Conservation (phyloP, 2,113 vertebrate species). For the Bubo bubo region DNA sequence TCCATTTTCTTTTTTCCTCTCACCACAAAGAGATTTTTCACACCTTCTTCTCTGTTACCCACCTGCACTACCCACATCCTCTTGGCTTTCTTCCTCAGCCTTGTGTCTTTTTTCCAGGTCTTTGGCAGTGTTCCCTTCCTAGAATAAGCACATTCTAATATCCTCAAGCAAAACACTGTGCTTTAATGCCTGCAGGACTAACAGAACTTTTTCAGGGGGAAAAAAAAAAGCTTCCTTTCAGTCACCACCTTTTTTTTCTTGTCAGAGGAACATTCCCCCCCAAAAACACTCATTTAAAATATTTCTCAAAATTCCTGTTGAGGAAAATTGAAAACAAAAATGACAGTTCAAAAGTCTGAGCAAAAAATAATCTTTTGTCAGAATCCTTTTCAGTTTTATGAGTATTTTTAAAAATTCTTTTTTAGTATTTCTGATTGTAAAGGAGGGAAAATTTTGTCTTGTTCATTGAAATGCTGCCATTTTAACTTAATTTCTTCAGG, state of each 20-base stretch:
- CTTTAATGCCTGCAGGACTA: not conserved
- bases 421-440: not conserved
- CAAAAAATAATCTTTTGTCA: not conserved
- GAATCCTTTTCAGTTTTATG: not conserved
- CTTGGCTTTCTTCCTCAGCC: not conserved
- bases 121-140: not conserved
- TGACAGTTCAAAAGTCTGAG: not conserved
- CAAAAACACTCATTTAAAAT: not conserved
- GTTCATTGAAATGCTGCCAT: not conserved
- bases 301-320: not conserved
- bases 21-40: conserved; percentile 20
- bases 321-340: not conserved
- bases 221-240: not conserved
- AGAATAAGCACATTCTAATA: not conserved
- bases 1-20: not conserved
- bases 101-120: not conserved
- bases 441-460: not conserved
- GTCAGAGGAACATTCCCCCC: not conserved
- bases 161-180: not conserved
- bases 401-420: not conserved
- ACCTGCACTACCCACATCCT: conserved; percentile 37
- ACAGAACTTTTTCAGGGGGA: not conserved
- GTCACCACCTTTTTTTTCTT: not conserved
- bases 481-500: not conserved
- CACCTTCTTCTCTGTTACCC: not conserved